Evolutionary conservation across 2,113 vertebrate genomes (phyloP).

Genomic region (Ardeotis arabs): DNA sequence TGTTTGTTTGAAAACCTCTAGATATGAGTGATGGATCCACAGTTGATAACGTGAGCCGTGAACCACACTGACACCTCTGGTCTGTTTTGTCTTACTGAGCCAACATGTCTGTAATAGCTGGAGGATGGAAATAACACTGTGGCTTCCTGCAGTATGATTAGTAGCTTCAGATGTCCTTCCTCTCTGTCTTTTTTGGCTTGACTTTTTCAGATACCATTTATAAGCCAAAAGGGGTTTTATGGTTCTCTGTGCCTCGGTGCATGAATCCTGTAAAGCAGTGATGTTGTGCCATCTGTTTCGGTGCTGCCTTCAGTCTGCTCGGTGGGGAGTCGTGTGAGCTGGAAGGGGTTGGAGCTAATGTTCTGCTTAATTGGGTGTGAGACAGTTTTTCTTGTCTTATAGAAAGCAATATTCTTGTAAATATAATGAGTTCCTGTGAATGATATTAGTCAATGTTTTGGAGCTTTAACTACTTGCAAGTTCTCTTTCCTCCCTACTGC

Average conservation of each 20-base stretch:
- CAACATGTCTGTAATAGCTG: not conserved
- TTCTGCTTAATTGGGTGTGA: not conserved
- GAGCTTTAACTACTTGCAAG: not conserved
- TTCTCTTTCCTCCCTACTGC: not conserved
- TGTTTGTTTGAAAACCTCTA: not conserved
- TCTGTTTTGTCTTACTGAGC: not conserved
- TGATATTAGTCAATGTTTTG: not conserved
- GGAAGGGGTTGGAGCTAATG: not conserved
- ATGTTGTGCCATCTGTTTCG: not conserved
- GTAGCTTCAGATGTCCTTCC: not conserved
- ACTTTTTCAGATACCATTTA: not conserved
- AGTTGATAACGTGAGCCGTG: not conserved
- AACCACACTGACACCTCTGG: not conserved
- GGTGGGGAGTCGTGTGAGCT: not conserved
- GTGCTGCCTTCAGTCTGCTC: not conserved
- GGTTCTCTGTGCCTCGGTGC: not conserved
- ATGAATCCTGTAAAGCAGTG: not conserved
- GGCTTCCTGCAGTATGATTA: not conserved
- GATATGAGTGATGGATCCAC: not conserved
- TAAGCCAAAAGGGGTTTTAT: not conserved
- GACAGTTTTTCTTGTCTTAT: not conserved
- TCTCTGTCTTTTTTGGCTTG: not conserved
- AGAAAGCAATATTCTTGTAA: not conserved
- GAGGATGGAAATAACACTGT: not conserved
- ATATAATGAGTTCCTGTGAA: not conserved